Evolutionary conservation across 2,113 vertebrate species (phyloP), one percentile per base, ranked within the genome.

Genomic region (Megalops atlanticus): DNA sequence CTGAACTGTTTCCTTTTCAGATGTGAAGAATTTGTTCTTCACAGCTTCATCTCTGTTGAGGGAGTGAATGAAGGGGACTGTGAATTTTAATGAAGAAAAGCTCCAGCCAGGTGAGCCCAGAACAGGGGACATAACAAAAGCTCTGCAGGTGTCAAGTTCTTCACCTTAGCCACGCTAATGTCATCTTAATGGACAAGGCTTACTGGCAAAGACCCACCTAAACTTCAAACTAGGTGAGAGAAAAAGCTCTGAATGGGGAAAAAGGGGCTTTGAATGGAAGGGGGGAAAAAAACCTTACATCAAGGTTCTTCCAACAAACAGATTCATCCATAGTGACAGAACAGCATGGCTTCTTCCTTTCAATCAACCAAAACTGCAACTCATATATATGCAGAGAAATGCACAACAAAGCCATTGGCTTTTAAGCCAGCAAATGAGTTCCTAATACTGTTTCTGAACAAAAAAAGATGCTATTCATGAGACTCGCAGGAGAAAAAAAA

Each of bases 351-450:
- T 94, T 88, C 95, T 92, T 84, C 92, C 92, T 93, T 95, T 95
- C 94, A 96, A 95, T 95, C 94, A 94, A 93, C 85, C 83, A 36
- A n/a, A 91, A 92, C 92, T 88, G 94, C 93, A 95, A 96, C 95
- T 94, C 96, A 96, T 96, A 98, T 97, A 91, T 95, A 97, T 97
- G 96, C 97, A 96, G 94, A 96, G 94, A 99, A 97, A 98, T 98
- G 96, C 94, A 96, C 95, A 97, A 99, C 96, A 99, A 99, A 96
- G 96, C 89, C 92, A 87, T 92, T 88, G 93, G 96, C 95, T 97
- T 96, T 98, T 94, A 97, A 96, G 96, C 93, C 94, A 92, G 88
- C 92, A 94, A 95, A 96, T 93, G 95, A 96, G 94, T 96, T 95
- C 95, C 95, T 96, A 96, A 96, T 97, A 96, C 96, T 95, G 96